Percentiles rank a stretch among this genome's conserved stretches.
Evolutionary conservation across 2,888 invertebrate species (phyloP).

Genomic region (Brenthis daphne): DNA sequence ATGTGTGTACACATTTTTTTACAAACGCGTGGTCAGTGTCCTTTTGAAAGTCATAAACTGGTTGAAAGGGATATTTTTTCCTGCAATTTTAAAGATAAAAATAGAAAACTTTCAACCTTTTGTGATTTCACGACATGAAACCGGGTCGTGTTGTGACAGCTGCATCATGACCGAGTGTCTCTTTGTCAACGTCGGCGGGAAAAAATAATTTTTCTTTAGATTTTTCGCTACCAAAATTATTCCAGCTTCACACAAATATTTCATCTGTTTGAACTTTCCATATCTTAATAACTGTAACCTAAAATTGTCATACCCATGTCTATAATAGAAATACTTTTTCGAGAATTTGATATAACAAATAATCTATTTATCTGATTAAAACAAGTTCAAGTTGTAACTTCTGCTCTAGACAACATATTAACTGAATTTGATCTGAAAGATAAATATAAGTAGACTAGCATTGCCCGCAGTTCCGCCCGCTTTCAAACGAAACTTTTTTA

Average conservation of each 20-base stretch:
- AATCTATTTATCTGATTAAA: too few relatives aligned
- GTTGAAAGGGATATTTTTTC: constrained; percentile 9
- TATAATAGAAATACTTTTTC: too few relatives aligned
- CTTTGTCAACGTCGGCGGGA: constrained; percentile 41
- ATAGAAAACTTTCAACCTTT: constrained; percentile 32
- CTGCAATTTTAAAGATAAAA: constrained; percentile 27
- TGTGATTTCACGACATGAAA: constrained; percentile 32
- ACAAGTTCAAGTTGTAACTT: too few relatives aligned
- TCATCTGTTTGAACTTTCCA: neutral
- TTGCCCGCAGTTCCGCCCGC: too few relatives aligned
- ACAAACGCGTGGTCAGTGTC: constrained; percentile 2
- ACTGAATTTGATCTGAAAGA: too few relatives aligned
- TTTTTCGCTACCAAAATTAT: constrained; percentile 11
- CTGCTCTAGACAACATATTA: too few relatives aligned
- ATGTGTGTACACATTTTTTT: neutral
- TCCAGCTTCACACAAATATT: neutral
- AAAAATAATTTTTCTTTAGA: constrained; percentile 35
- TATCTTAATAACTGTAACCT: neutral
- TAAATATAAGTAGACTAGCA: too few relatives aligned
- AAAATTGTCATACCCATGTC: too few relatives aligned
- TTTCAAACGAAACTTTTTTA: too few relatives aligned
- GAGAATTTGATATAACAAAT: too few relatives aligned
- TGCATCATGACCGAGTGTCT: constrained; percentile 39
- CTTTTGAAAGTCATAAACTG: constrained; percentile 1
- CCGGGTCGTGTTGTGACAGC: constrained; percentile 35